Base-by-base conservation (phyloP, 1,140 invertebrate species). In the Mesaphorura yosii region DNA sequence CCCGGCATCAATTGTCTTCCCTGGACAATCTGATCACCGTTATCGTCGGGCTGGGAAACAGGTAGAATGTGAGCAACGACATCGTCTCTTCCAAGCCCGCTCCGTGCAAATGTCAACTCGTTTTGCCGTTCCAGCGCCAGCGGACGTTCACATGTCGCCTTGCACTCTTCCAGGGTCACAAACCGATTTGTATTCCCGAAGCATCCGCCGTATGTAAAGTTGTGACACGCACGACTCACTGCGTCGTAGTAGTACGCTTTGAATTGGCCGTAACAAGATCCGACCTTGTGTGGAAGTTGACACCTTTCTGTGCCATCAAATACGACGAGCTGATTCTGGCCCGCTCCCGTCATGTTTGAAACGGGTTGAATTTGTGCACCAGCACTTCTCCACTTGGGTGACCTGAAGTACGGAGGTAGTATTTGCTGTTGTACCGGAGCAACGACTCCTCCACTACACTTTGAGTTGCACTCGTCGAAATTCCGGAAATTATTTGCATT, bases 141-240 rank as follows among this genome's bases (percentile, higher is more conserved):
- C 22, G 44, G 25, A 12, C 10, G 4, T 10, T 7, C 83, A 66
- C 92, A 96, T 40, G 80, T 74, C n/a, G 78, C 67, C 66, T 76
- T 71, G 66, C 80, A 83, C 46, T 73, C 74, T 54, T 70, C 67
- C 31, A 70, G 59, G 51, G 72, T 73, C 53, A 72, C 68, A 68
- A 83, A 84, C 61, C 75, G 77, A 73, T 85, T 85, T 40, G 67
- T 69, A 66, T 84, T 84, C 44, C 78, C 79, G 58, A 73, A 74
- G 67, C 78, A 81, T 63, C 80, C 80, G 46, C 76, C 72, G 62
- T 78, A 82, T 52, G 70, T 64, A 66, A 83, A 83, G 19, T 80
- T 76, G 27, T 83, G 70, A 67, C 90, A 95, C 67, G 78, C 81
- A 46, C 76, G 71, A 63, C 81, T 79, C 20, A 72, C 69, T 40